A percentile compares a stretch with the other conserved stretches of the same genome.
Evolutionary conservation across 2,888 invertebrate genomes (phyloP).

Genomic region (Euproctis similis): DNA sequence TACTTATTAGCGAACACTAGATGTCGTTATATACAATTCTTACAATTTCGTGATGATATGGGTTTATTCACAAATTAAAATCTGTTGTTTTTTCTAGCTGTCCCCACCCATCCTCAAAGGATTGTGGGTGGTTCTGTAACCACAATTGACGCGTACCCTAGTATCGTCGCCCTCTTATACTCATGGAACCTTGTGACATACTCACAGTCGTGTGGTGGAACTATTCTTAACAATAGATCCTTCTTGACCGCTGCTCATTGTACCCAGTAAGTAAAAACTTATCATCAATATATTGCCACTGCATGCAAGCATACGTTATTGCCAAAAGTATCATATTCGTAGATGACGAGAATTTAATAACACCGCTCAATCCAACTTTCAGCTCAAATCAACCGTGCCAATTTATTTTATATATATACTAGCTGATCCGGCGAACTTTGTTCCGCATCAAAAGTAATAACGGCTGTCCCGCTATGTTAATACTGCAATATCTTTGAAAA

Average conservation of each 20-base stretch:
- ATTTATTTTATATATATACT: too few species aligned
- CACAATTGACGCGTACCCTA: slow-evolving; percentile 31
- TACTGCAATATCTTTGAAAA: too few species aligned
- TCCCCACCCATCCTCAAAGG: slow-evolving; percentile 6
- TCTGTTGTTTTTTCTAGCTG: background rate
- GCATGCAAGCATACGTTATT: too few species aligned
- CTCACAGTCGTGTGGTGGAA: slow-evolving; percentile 34
- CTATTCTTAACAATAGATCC: slow-evolving; percentile 32
- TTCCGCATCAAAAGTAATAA: too few species aligned
- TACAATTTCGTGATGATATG: background rate
- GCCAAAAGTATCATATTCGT: too few species aligned
- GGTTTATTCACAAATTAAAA: background rate
- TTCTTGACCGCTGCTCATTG: slow-evolving; percentile 33
- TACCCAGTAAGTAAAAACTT: slow-evolving; percentile 6
- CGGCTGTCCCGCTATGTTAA: too few species aligned
- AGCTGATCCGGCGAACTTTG: too few species aligned
- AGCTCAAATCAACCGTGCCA: too few species aligned
- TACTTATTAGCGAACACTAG: too few species aligned
- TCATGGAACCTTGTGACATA: slow-evolving; percentile 18
- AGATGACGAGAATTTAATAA: too few species aligned
- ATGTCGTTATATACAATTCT: background rate
- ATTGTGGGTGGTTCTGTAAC: slow-evolving; percentile 39
- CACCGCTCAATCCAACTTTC: too few species aligned
- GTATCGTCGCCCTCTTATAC: slow-evolving; percentile 25
- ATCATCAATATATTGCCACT: background rate